Evolutionary conservation across 2,888 invertebrate genomes (phyloP), one percentile per base, ranked within the genome.

Genomic region (Drosophila vallismaia): DNA sequence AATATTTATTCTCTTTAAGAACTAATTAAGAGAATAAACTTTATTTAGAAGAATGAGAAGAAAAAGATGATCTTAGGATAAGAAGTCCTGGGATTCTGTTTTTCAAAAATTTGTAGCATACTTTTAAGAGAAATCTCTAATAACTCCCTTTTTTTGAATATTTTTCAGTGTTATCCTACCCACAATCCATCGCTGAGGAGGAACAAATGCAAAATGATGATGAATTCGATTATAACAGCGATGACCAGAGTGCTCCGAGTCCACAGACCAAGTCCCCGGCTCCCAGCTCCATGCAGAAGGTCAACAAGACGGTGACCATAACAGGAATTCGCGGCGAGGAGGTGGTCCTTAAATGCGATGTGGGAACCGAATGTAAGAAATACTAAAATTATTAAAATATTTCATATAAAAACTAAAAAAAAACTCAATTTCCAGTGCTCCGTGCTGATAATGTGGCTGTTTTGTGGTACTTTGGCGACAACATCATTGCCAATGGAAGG

Each of bases 381-480:
- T 1, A 3, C 24, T 8, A 44, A 4, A 9, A n/a, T n/a, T 1
- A 24, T 6, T 12, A 0, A 6, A 36, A 12, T n/a, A 2, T 8
- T 24, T 1, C 1, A 19, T 12, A 6, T 4, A 0, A 4, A 3
- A 7, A 3, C 1, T 42, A 1, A 45, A 12, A 4, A 24, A 14
- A 0, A 28, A 1, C n/a, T 2, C 0, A n/a, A 0, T 8, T 3
- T 19, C 60, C 8, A 51, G 42, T 53, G 19, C 19, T 44, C 50
- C 69, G 29, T 28, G 6, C 64, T 50, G 74, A 52, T 2, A 76
- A 74, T 48, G 80, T 78, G 0, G 60, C 77, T 0, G 60, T 90
- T 0, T 42, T 90, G 5, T 89, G 89, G 89, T 77, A 69, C 36
- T 76, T 81, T 8, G 74, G 74, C 4, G 10, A 38, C 0, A 74